These are phyloP conservation scores for Tridacna crocea DNA, from an alignment of 2,888 invertebrate species.

Conservation along the genomic window DNA sequence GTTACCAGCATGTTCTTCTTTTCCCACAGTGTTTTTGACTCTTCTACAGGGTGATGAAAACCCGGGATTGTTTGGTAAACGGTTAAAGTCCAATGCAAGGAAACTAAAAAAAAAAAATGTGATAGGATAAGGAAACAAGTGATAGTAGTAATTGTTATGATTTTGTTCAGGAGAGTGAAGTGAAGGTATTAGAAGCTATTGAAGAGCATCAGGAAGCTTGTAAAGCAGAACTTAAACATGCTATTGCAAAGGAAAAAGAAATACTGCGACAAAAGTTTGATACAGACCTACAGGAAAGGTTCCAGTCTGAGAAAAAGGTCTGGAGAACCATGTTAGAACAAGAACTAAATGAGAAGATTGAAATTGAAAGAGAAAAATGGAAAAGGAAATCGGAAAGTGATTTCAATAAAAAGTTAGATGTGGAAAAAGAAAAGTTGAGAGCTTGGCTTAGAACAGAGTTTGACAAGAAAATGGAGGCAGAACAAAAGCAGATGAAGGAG, in stretches of 20 bases:
- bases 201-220: slow-evolving; percentile 56
- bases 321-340: slow-evolving; percentile 59
- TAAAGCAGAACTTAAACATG: slow-evolving; percentile 40
- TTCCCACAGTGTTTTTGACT: too few species aligned
- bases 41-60: too few species aligned
- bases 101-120: too few species aligned
- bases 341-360: slow-evolving; percentile 53
- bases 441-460: slow-evolving; percentile 40
- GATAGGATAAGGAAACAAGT: too few species aligned
- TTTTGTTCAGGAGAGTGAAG: slow-evolving; percentile 54
- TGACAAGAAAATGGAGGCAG: slow-evolving; percentile 45
- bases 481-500: slow-evolving; percentile 48
- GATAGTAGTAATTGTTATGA: neutral
- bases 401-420: slow-evolving; percentile 49
- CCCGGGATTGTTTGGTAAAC: too few species aligned
- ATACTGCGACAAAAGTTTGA: slow-evolving; percentile 46
- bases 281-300: slow-evolving; percentile 52
- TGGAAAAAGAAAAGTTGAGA: slow-evolving; percentile 51
- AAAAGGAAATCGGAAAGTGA: slow-evolving; percentile 49
- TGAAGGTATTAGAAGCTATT: slow-evolving; percentile 56
- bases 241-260: slow-evolving; percentile 43
- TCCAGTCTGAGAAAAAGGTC: slow-evolving; percentile 54
- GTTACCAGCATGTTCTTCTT: too few species aligned
- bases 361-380: slow-evolving; percentile 60
- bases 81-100: too few species aligned